Evolutionary conservation across 2,888 invertebrate genomes (phyloP).

Genomic region (Pheosia tremula): DNA sequence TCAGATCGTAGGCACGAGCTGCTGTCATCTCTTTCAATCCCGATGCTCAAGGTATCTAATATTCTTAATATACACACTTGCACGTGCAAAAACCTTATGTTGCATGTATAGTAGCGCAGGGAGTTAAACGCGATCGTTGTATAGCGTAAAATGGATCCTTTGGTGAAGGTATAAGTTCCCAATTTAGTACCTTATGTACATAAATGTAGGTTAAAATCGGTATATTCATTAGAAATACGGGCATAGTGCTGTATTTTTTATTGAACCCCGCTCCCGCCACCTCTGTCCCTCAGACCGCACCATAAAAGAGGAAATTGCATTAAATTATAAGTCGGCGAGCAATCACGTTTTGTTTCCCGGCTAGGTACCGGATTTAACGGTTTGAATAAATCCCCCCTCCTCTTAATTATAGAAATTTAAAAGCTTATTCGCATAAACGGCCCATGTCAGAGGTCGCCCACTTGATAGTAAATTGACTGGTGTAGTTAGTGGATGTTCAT

Average conservation of each 20-base stretch:
- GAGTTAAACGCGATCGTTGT: no score
- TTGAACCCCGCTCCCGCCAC: constrained; percentile 33
- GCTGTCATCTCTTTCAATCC: no score
- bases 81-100: no score
- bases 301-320: constrained; percentile 78
- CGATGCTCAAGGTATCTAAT: no score
- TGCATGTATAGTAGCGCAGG: no score
- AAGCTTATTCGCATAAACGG: constrained; percentile 68
- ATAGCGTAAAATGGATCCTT: no score
- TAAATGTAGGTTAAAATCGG: no score
- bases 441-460: constrained; percentile 61
- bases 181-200: no score
- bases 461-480: constrained; percentile 30
- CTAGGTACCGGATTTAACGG: constrained; percentile 72
- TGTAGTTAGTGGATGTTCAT: background rate
- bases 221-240: no score
- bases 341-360: constrained; percentile 82
- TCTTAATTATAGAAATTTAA: constrained; percentile 80
- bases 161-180: no score
- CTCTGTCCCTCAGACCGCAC: constrained; percentile 43
- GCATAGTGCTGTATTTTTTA: background rate
- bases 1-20: no score
- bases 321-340: constrained; percentile 83
- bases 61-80: no score
- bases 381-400: constrained; percentile 73